Base-by-base conservation (phyloP, 2,113 vertebrate genomes). In the Heterotilapia buettikoferi region DNA sequence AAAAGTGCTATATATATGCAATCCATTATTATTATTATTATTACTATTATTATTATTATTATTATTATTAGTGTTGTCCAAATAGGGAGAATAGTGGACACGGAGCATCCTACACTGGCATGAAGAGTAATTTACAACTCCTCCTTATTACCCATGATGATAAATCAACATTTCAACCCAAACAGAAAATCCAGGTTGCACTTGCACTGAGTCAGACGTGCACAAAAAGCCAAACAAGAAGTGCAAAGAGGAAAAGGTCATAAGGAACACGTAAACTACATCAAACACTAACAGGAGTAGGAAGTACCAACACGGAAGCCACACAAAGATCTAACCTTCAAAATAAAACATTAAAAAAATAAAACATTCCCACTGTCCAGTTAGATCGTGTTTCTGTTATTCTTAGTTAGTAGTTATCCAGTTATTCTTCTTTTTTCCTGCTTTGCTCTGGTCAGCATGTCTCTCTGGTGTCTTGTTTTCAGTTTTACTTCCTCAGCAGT, bases 181-280 rank as follows among this genome's bases (percentile, higher is more conserved):
- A 26, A 45, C n/a, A 73, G 21, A 45, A 71, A 73, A 45, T 45
- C 13, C 21, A 73, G 13, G 24, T 45, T 45, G 21, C 40, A 26
- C 2, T 73, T 45, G 38, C 13, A 26, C 24, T 1, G 68, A 40
- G 68, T 26, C 38, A 50, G 38, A 73, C 8, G 3, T 11, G 16
- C 40, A 11, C 71, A 47, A 47, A 43, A 61, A 61, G 12, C 13
- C 26, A 13, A 13, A 14, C 56, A 29, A 59, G 13, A 14, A 59
- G 26, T 59, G 13, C 24, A 14, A 59, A 26, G 24, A 59, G 12
- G 24, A 26, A 59, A 9, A 9, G 9, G 43, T 50, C 47, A 78
- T 31, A 31, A 78, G 16, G 45, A 50, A 13, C 16, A n/a, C 1
- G 6, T 31, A 0, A 50, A 29, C 43, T 1, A 1, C 2, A 52